These are phyloP conservation scores for Sogatella furcifera DNA, from an alignment of 1,140 invertebrate species.

Conservation along the genomic window DNA sequence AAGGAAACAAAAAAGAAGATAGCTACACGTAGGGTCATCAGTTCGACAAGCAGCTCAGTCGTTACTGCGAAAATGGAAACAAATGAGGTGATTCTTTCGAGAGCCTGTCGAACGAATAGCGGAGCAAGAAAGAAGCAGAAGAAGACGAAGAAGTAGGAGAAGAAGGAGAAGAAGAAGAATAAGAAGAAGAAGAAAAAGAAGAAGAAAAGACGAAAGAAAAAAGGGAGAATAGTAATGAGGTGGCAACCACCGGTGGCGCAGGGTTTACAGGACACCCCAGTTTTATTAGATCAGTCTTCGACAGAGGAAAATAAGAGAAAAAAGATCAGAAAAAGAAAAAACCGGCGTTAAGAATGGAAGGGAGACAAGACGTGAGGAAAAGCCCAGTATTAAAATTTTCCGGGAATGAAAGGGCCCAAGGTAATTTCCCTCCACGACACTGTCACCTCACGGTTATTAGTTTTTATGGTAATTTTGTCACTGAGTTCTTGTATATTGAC, in stretches of 20 bases:
- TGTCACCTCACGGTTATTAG: neutral
- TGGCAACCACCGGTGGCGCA: too few relatives aligned
- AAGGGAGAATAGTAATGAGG: too few relatives aligned
- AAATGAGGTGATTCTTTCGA: slow-evolving; percentile 9
- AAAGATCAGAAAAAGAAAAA: too few relatives aligned
- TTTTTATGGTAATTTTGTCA: slow-evolving; percentile 11
- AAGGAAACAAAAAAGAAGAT: neutral
- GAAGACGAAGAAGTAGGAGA: too few relatives aligned
- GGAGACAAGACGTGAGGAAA: too few relatives aligned
- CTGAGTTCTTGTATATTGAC: neutral
- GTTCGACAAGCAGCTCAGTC: neutral
- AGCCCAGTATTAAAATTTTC: slow-evolving; percentile 9
- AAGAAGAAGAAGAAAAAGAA: too few relatives aligned
- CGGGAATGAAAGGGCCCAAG: slow-evolving; percentile 11
- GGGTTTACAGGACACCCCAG: too few relatives aligned
- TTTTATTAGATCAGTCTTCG: slow-evolving; percentile 9
- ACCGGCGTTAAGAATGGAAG: too few relatives aligned
- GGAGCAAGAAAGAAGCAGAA: neutral
- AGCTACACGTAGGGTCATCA: slow-evolving; percentile 1
- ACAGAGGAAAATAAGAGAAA: too few relatives aligned
- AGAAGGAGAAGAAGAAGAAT: too few relatives aligned
- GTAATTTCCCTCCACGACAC: slow-evolving; percentile 8
- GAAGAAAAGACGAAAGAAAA: too few relatives aligned
- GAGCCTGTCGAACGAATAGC: slow-evolving; percentile 2
- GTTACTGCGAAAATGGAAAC: slow-evolving; percentile 8